Percentiles rank a stretch among this genome's conserved stretches.
Conservation (phyloP, 2,888 invertebrate species). For the Epinotia bilunana region DNA sequence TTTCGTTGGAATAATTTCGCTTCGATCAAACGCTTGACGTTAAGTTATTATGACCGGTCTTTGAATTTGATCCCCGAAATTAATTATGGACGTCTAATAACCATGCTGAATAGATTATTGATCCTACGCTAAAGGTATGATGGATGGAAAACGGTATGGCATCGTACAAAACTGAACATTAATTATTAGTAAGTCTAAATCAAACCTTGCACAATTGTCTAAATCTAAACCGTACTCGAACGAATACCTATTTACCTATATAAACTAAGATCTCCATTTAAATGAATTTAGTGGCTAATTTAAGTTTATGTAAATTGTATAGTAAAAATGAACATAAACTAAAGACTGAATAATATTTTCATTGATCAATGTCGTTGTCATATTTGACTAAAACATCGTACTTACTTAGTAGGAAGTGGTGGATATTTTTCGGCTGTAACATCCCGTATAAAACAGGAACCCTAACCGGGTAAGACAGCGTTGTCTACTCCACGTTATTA, state of each 20-base stretch:
- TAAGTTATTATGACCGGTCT: slow-evolving; percentile 32
- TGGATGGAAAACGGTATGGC: background rate
- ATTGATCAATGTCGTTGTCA: background rate
- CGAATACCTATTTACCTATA: background rate
- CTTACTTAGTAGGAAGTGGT: background rate
- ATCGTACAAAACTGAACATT: background rate
- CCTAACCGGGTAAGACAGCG: slow-evolving; percentile 58
- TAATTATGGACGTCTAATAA: slow-evolving; percentile 32
- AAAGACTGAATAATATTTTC: background rate
- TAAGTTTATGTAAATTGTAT: too few species aligned
- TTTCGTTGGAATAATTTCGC: slow-evolving; percentile 34
- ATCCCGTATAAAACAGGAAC: slow-evolving; percentile 48
- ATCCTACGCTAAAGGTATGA: background rate
- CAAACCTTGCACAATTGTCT: background rate
- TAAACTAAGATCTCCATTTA: background rate
- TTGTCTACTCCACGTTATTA: slow-evolving; percentile 68
- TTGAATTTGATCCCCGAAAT: slow-evolving; percentile 36
- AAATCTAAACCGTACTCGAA: too few species aligned
- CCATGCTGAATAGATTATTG: slow-evolving; percentile 17
- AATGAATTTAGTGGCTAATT: too few species aligned
- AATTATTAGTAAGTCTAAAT: background rate
- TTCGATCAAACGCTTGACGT: slow-evolving; percentile 34
- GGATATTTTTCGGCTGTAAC: background rate
- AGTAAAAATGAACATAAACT: too few species aligned
- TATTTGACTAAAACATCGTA: too few species aligned